Conservation (phyloP, 2,797 vertebrate species). For the Eremophila alpestris region DNA sequence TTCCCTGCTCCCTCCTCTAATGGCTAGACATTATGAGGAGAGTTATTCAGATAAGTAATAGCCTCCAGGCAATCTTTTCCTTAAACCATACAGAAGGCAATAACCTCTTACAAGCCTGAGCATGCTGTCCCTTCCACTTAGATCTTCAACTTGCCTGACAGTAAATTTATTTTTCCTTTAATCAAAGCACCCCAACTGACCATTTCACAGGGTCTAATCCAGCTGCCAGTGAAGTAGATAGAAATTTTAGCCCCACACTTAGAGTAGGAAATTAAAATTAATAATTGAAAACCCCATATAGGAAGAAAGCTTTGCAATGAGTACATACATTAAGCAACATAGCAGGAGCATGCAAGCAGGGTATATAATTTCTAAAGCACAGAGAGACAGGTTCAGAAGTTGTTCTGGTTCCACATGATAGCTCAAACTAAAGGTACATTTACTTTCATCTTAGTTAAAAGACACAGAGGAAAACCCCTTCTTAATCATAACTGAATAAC, state of each 20-base stretch:
- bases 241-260: background rate
- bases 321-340: background rate
- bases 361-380: background rate
- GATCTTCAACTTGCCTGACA: background rate
- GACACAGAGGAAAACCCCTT: conserved; percentile 43
- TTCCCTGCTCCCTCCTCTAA: background rate
- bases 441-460: conserved; percentile 63
- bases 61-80: conserved; percentile 29
- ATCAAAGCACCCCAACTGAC: background rate
- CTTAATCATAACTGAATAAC: conserved; percentile 27
- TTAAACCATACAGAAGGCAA: conserved; percentile 7
- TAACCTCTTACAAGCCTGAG: background rate
- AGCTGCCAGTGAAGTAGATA: background rate
- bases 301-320: background rate
- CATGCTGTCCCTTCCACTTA: background rate
- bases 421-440: conserved; percentile 1
- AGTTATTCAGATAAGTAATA: conserved; percentile 19
- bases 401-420: background rate
- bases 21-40: background rate
- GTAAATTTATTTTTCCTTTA: conserved; percentile 15
- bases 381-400: background rate
- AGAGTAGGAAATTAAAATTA: background rate
- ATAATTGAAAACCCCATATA: background rate
- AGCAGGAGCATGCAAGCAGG: background rate
- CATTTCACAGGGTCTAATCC: background rate